Conservation (phyloP, 1,140 invertebrate genomes). For the Aphelenchoides besseyi region DNA sequence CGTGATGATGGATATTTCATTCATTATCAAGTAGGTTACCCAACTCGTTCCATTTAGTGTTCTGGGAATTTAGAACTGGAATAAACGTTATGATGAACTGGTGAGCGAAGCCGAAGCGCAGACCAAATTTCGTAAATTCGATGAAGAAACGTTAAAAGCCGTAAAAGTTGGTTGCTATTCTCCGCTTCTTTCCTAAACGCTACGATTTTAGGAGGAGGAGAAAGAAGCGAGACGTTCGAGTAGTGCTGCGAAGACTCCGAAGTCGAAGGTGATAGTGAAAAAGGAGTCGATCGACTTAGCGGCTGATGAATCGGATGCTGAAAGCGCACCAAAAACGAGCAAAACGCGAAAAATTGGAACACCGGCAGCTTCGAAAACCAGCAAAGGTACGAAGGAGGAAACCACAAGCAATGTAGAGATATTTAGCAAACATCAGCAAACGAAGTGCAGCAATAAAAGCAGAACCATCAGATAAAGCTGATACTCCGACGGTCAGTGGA, state of each 20-base stretch:
- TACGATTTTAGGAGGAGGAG: background rate
- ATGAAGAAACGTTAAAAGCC: background rate
- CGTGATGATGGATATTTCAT: background rate
- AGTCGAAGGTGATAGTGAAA: background rate
- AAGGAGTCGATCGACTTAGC: background rate
- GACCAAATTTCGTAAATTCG: background rate
- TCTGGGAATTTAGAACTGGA: background rate
- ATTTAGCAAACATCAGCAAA: too few species aligned
- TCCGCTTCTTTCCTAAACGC: background rate
- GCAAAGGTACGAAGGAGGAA: background rate
- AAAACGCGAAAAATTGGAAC: background rate
- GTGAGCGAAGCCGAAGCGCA: background rate
- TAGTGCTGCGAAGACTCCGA: background rate
- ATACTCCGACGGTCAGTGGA: too few species aligned
- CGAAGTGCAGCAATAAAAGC: too few species aligned
- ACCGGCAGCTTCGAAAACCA: background rate
- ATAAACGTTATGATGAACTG: conserved; percentile 5
- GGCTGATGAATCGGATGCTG: background rate
- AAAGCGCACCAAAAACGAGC: background rate
- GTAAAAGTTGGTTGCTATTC: background rate
- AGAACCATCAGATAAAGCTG: too few species aligned
- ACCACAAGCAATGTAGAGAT: too few species aligned
- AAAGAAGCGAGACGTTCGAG: background rate
- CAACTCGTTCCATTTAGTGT: background rate
- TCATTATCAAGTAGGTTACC: background rate